Percentiles rank a stretch among this genome's conserved stretches.
phyloP scores from a whole-genome alignment of 1,140 invertebrate species.

The Trachymyrmex cornetzi region DNA sequence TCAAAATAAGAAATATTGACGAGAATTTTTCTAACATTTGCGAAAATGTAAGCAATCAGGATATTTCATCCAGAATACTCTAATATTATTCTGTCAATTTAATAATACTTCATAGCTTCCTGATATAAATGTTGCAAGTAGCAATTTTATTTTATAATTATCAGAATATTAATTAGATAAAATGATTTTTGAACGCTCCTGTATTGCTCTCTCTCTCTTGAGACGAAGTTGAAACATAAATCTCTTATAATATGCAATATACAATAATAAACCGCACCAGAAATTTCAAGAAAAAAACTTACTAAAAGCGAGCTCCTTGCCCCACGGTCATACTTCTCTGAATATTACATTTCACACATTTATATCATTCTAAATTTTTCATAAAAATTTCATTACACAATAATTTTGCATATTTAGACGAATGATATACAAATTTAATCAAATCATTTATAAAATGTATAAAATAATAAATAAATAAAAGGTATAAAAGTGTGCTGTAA shows the following conservation, averaged over 20 bases:
- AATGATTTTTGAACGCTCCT: constrained; percentile 25
- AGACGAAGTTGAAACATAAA: constrained; percentile 19
- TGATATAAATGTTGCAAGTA: background rate
- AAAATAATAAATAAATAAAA: constrained; percentile 30
- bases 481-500: constrained; percentile 32
- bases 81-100: constrained; percentile 4
- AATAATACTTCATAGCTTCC: background rate
- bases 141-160: constrained; percentile 24
- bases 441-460: constrained; percentile 35
- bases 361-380: constrained; percentile 37
- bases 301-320: constrained; percentile 77
- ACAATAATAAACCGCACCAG: constrained; percentile 60
- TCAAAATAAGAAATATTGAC: constrained; percentile 19
- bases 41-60: constrained; percentile 31
- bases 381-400: constrained; percentile 40
- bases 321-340: constrained; percentile 78
- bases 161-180: background rate
- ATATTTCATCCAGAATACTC: constrained; percentile 25
- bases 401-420: constrained; percentile 52
- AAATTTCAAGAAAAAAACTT: constrained; percentile 75
- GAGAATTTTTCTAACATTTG: background rate
- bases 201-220: constrained; percentile 40
- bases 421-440: constrained; percentile 61
- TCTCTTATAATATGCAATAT: constrained; percentile 23
- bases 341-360: constrained; percentile 65